These are phyloP conservation scores for Physeter macrocephalus DNA, from an alignment of 2,113 vertebrate genomes.

Conservation along the genomic window DNA sequence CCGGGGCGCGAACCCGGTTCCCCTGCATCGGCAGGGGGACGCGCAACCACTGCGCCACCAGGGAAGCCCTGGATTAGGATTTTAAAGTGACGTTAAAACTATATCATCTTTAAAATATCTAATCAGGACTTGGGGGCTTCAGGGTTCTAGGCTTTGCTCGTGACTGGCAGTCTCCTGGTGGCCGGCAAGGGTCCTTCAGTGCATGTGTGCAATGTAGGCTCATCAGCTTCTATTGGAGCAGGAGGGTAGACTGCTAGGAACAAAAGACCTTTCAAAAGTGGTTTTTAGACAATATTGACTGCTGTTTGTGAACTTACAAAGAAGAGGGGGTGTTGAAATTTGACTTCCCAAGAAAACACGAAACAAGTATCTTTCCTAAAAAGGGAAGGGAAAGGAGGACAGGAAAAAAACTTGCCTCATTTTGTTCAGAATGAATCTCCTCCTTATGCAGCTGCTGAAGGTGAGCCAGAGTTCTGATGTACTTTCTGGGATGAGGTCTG, in stretches of 20 bases:
- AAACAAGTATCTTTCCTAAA: not conserved
- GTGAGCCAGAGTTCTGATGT: not conserved
- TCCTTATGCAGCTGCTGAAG: not conserved
- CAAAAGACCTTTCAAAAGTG: not conserved
- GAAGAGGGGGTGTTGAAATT: not conserved
- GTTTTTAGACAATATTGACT: not conserved
- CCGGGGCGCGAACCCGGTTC: too few species aligned
- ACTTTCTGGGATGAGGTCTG: not conserved
- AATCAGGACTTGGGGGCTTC: not conserved
- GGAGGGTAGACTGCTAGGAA: not conserved
- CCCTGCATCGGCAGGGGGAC: too few species aligned
- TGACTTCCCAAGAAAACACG: not conserved
- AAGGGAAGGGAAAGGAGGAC: not conserved
- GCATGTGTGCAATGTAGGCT: fast-evolving
- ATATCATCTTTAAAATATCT: not conserved
- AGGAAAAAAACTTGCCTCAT: not conserved
- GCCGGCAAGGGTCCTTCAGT: not conserved
- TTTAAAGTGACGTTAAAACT: not conserved
- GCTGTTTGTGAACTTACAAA: not conserved
- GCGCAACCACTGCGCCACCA: too few species aligned
- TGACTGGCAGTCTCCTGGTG: not conserved
- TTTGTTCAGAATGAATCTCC: not conserved
- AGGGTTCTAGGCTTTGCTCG: not conserved
- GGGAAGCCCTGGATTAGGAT: not conserved
- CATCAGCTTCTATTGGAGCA: not conserved